Evolutionary conservation across 2,113 vertebrate genomes (phyloP).

Genomic region (Cyphomyrus discorhynchus): DNA sequence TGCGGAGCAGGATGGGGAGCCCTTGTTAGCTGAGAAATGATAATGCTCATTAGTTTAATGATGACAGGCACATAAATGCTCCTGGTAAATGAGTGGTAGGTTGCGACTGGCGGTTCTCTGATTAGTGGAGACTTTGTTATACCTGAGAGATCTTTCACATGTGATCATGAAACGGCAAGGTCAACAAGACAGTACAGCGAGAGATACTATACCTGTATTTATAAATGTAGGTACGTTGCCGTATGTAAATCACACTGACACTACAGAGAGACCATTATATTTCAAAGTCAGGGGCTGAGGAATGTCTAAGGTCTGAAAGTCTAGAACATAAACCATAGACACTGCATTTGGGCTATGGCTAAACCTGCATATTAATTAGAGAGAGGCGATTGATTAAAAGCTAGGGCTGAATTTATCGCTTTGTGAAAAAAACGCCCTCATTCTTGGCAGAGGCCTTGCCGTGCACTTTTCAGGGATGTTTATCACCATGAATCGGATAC

Average conservation of each 20-base stretch:
- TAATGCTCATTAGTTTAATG: neutral
- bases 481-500: constrained; percentile 23
- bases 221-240: neutral
- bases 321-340: neutral
- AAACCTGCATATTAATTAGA: constrained; percentile 6
- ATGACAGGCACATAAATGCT: neutral
- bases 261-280: neutral
- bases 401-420: neutral
- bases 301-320: neutral
- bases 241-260: neutral
- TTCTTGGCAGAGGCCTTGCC: neutral
- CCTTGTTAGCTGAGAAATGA: neutral
- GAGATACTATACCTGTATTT: neutral
- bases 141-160: neutral
- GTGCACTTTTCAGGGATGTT: constrained; percentile 25
- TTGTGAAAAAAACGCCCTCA: neutral
- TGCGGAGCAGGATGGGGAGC: neutral
- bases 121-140: neutral
- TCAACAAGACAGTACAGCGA: neutral
- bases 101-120: neutral
- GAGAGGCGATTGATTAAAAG: neutral
- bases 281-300: neutral
- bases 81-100: neutral
- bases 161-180: neutral
- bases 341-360: neutral